Evolutionary conservation across 2,797 vertebrate species (phyloP), one percentile per base, ranked within the genome.

Genomic region (Enteromius anoplus): DNA sequence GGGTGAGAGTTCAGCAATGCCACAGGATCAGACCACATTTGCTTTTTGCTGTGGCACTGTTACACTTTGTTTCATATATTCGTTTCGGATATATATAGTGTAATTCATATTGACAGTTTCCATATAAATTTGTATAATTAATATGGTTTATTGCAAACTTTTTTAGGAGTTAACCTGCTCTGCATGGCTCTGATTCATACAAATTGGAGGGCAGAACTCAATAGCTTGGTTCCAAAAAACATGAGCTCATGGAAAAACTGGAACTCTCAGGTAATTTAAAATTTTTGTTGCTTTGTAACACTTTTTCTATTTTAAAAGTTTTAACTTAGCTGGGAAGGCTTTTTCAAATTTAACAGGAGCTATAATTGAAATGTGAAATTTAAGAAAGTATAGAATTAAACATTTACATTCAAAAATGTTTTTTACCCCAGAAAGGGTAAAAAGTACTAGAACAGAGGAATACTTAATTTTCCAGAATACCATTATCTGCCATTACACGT

Each of bases 1-100:
- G 85, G 84, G 87, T 87, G 83, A 82, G 4, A 82, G 66, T 37
- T 21, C 19, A 73, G 68, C 80, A 84, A 81, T 51, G 40, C 42
- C 68, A 83, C 21, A 69, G 11, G 62, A 69, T 78, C 68, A 55
- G n/a, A 26, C 77, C 37, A 58, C 68, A 23, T 84, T 45, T 73
- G 53, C 1, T 45, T 53, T 76, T 12, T 42, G 65, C 21, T 34
- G 77, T 55, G 73, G 37, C n/a, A 53, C 51, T 47, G 76, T 49
- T 68, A 2, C 64, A 51, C 47, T 68, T 66, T 23, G 32, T 34
- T 55, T 68, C 7, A 65, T 14, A 32, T 64, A 64, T 32, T 14
- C 26, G 14, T 64, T 64, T 64, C 14, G 1, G 2, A 64, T 3
- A 47, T 64, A 32, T 64, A 32, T 64, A 64, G 6, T 64, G 26